Percentiles rank a stretch among this genome's conserved stretches.
phyloP scores from a whole-genome alignment of 2,113 vertebrate species.

The Perognathus longimembris region DNA sequence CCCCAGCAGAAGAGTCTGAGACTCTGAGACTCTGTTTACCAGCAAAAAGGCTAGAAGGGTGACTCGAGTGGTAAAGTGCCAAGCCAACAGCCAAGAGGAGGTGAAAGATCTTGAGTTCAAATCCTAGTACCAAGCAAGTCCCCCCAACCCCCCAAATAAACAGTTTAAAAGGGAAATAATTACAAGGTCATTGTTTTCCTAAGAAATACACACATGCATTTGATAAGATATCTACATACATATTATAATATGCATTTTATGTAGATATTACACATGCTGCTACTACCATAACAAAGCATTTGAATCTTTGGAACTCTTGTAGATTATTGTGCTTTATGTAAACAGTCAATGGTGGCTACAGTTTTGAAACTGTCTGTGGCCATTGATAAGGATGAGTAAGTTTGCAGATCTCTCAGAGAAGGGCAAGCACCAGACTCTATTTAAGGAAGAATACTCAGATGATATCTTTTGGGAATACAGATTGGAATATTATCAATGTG shows the following conservation, averaged over 20 bases:
- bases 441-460: neutral
- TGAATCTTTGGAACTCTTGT: neutral
- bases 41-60: no score
- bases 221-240: neutral
- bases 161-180: neutral
- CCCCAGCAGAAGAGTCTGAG: no score
- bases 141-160: no score
- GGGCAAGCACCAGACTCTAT: fast-evolving
- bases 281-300: neutral
- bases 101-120: no score
- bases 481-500: neutral
- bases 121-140: no score
- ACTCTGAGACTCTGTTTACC: no score
- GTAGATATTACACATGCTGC: neutral
- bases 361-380: neutral
- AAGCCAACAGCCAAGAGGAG: no score
- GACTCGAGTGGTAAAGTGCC: no score
- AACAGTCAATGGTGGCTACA: neutral
- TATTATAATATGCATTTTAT: neutral
- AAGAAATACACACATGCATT: neutral
- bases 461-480: neutral
- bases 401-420: neutral
- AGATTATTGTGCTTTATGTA: neutral
- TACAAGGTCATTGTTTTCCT: neutral
- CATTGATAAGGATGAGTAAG: neutral